These are phyloP conservation scores for Cherax quadricarinatus DNA, from an alignment of 1,140 invertebrate genomes.

Conservation along the genomic window DNA sequence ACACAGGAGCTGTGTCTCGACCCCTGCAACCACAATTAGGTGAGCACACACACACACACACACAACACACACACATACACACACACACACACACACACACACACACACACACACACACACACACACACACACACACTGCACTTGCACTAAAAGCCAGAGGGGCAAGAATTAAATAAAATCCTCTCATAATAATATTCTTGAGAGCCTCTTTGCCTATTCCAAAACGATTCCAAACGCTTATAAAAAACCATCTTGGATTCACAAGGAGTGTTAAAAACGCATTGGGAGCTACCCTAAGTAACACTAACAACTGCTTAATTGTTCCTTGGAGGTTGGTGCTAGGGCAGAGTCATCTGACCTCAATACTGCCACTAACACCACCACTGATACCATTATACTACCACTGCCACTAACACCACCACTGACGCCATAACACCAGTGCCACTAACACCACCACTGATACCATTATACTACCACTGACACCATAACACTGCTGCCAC, in stretches of 20 bases:
- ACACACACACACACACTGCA: not conserved
- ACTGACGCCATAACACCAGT: too few species aligned
- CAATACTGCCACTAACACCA: not conserved
- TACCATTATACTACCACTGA: too few species aligned
- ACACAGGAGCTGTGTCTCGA: too few species aligned
- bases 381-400: too few species aligned
- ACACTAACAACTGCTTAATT: constrained; percentile 38
- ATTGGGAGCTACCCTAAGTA: not conserved
- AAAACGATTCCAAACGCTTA: constrained; percentile 4
- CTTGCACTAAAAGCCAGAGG: constrained; percentile 18
- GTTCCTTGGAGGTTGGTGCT: constrained; percentile 27
- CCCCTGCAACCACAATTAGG: too few species aligned
- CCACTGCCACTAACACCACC: too few species aligned
- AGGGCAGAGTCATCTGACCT: not conserved
- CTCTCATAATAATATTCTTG: constrained; percentile 35
- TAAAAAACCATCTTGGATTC: constrained; percentile 14
- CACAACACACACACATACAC: constrained; percentile 5
- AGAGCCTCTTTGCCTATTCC: constrained; percentile 17
- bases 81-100: not conserved
- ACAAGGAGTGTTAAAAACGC: constrained; percentile 45
- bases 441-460: not conserved
- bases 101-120: too few species aligned
- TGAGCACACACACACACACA: not conserved
- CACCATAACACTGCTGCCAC: too few species aligned
- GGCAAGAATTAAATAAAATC: constrained; percentile 11